Base-by-base conservation (phyloP, 2,113 vertebrate species). In the Jaculus jaculus region DNA sequence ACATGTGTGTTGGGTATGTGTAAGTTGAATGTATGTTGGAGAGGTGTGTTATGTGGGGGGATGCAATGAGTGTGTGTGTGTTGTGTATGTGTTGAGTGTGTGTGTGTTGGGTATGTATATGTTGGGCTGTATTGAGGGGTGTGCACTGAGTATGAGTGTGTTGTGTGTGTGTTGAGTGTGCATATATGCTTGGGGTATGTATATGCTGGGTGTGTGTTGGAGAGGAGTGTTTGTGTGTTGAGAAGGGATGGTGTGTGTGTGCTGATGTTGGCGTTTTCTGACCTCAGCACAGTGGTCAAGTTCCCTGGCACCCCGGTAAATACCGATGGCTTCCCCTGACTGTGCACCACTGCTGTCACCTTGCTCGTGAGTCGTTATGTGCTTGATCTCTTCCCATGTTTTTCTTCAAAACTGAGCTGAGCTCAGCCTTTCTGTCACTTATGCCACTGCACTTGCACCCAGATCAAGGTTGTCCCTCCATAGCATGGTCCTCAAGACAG, bases 381-480 rank as follows among this genome's bases (percentile, higher is more conserved):
- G 10, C 66, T 86, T 37, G 3, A 61, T 60, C 34, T 80, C 13
- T 77, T 92, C 23, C 51, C 34, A 32, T 77, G 23, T 87, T 54
- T 84, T 85, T 91, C 87, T 51, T 84, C 34, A 11, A 23, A 69
- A 60, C 11, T 60, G 30, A 87, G 78, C 82, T 95, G 77, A 84
- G 61, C 28, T 84, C n/a, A 28, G 4, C 71, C 66, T 69, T 12
- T 72, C 65, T 69, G 16, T 72, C 65, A 80, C 16, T 42, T 24
- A 16, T 24, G 61, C 20, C 26, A 23, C 15, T 20, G 5, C 24
- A 86, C 24, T 72, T 86, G 72, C 0, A 80, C 54, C 61, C 72
- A 78, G 66, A 80, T 24, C n/a, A 92, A n/a, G 0, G n/a, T 12
- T 89, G 89, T 47, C 12, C 91, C 32, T 83, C 32, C 18, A 20